A percentile compares a stretch with the other conserved stretches of the same genome.
phyloP scores from a whole-genome alignment of 2,113 vertebrate genomes.

The Theropithecus gelada region DNA sequence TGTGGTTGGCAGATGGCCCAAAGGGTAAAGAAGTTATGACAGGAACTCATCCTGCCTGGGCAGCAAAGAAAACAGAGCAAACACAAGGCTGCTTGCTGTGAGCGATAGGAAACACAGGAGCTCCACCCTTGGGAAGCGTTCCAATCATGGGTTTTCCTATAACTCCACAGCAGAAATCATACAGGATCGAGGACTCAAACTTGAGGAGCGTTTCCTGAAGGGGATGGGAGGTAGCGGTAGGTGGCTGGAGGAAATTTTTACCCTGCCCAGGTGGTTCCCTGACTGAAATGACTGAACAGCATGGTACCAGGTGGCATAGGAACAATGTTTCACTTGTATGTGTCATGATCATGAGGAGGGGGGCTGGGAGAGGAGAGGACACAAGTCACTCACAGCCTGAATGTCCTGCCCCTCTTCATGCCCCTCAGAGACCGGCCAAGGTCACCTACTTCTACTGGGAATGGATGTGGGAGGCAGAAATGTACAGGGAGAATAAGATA shows the following conservation, averaged over 20 bases:
- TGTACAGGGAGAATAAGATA: neutral
- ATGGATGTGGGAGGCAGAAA: neutral
- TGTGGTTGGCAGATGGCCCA: neutral
- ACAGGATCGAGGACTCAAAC: neutral
- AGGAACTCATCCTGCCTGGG: neutral
- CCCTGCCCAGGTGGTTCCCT: neutral
- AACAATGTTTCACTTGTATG: neutral
- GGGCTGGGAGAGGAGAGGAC: neutral
- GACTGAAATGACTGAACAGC: neutral
- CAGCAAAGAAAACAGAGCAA: neutral
- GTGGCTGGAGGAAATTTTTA: neutral
- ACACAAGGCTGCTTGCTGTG: neutral
- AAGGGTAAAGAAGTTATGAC: neutral
- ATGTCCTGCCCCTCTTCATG: neutral
- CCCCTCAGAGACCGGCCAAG: neutral
- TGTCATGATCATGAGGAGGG: neutral
- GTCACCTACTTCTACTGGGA: neutral
- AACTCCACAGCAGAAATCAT: neutral
- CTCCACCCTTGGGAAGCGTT: neutral
- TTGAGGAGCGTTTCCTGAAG: neutral
- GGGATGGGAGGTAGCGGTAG: fast-evolving
- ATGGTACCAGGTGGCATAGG: fast-evolving
- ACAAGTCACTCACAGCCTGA: no score
- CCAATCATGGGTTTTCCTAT: neutral
- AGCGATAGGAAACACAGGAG: neutral